These are phyloP conservation scores for Cercocebus atys DNA, from an alignment of 2,113 vertebrate genomes.

Conservation along the genomic window DNA sequence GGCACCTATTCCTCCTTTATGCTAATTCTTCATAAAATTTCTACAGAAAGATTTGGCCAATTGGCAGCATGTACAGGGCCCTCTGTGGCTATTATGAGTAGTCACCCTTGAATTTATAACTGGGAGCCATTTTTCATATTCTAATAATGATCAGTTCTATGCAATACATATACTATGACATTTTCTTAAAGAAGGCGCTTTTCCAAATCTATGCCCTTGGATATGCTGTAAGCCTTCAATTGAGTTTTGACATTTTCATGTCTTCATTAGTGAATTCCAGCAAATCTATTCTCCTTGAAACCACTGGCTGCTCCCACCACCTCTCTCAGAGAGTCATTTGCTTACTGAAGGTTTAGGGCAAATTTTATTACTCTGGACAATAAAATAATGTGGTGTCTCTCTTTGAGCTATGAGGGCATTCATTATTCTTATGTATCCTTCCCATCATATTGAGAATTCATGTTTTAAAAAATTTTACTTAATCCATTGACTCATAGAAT, in stretches of 20 bases:
- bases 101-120: slow-evolving; percentile 12
- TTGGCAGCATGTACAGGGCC: not conserved
- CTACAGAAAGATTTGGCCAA: not conserved
- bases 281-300: slow-evolving; percentile 39
- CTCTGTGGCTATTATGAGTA: not conserved
- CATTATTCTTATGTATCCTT: not conserved
- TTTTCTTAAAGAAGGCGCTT: slow-evolving; percentile 49
- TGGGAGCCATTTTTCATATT: slow-evolving; percentile 30
- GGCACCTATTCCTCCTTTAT: not conserved
- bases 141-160: not conserved
- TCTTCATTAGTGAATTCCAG: slow-evolving; percentile 49
- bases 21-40: slow-evolving; percentile 28
- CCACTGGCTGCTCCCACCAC: not conserved
- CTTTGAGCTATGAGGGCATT: slow-evolving; percentile 41
- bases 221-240: not conserved
- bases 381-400: slow-evolving; percentile 46
- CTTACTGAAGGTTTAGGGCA: not conserved
- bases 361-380: slow-evolving; percentile 26
- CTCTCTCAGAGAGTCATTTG: slow-evolving; percentile 24
- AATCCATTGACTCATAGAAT: not conserved
- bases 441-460: not conserved
- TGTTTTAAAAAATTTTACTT: slow-evolving; percentile 50
- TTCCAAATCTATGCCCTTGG: slow-evolving; percentile 28
- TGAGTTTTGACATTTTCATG: slow-evolving; percentile 60
- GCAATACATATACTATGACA: not conserved